Evolutionary conservation across 2,888 invertebrate genomes (phyloP), one percentile per base, ranked within the genome.

Genomic region (Oligia latruncula): DNA sequence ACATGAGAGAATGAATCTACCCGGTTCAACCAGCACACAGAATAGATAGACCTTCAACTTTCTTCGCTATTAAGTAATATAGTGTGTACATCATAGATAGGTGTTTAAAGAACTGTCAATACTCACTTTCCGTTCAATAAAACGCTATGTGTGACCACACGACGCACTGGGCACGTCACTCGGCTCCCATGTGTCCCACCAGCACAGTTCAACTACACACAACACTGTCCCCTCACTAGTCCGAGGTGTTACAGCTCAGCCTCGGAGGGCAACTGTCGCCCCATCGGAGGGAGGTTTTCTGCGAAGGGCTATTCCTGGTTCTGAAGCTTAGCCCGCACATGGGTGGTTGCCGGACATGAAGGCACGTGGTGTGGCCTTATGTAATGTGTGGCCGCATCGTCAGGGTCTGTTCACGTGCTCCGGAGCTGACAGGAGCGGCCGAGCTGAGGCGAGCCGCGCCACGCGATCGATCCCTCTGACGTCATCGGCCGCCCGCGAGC

Each of bases 321-420:
- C 98, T 99, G 98, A 99, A 99, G 97, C 98, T 98, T 98, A 98
- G 98, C 97, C 98, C 98, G 98, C 98, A 98, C 99, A 99, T 99
- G 98, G 98, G 94, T 94, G 91, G 89, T 92, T 92, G 83, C 77
- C 83, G 85, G 88, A 88, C 89, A 89, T 90, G 89, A 82, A 85
- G 91, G 90, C 94, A 93, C 96, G 96, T 95, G 90, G 90, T 90
- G 87, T 91, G 84, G 91, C 93, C 94, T 95, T 95, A 95, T 92
- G 92, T 95, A 95, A 95, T 90, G 91, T 90, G 91, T 84, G 89
- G 88, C 89, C 88, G 85, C 91, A 92, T 85, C 83, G 78, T 78
- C 80, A 80, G 46, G 77, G 77, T 85, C 88, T 86, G 90, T 90
- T 92, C 94, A 91, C 94, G 94, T 93, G 95, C 90, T 89, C 87